Base-by-base conservation (phyloP, 2,113 vertebrate species). In the Jaculus jaculus region DNA sequence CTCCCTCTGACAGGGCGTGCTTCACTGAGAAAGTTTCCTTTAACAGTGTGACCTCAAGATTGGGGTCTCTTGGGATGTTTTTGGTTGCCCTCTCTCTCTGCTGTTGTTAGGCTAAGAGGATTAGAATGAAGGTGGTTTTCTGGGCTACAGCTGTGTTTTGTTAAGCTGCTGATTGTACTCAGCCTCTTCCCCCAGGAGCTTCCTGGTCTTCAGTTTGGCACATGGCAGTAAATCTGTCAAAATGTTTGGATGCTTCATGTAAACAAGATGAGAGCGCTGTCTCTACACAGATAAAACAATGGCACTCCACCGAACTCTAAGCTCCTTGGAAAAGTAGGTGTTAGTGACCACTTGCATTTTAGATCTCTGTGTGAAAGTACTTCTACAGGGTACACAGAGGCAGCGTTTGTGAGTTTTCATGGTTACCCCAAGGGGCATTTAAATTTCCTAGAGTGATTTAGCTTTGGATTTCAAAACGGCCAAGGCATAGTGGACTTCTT, bases 151-250 rank as follows among this genome's bases (percentile, higher is more conserved):
- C 65, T 85, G 63, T 90, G 65, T 88, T 92, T 90, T 71, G 20
- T 91, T 80, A 93, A 90, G 51, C 61, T 84, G 30, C 11, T 80
- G 60, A 95, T 82, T 79, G 28, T 78, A 23, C 16, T 91, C 69
- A 21, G 18, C n/a, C 65, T 85, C 63, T 88, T 51, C 78, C 42
- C 71, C 0, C 9, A 93, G 87, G 87, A 95, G 74, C 34, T 54
- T 71, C 42, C 47, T 92, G 92, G 82, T 82, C 78, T 95, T 89
- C 42, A 63, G 28, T 10, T 79, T 92, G 84, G 30, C 58, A 71
- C 24, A 66, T 16, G 75, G 74, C 24, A 71, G 63, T 60, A 84
- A 54, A 84, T 92, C 92, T 92, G 75, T 91, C 87, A 89, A 89
- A 92, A 74, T 79, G 12, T 87, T 89, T 93, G 77, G 34, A 73